Conservation (phyloP, 2,888 invertebrate genomes). For the Caenorhabditis uteleia region DNA sequence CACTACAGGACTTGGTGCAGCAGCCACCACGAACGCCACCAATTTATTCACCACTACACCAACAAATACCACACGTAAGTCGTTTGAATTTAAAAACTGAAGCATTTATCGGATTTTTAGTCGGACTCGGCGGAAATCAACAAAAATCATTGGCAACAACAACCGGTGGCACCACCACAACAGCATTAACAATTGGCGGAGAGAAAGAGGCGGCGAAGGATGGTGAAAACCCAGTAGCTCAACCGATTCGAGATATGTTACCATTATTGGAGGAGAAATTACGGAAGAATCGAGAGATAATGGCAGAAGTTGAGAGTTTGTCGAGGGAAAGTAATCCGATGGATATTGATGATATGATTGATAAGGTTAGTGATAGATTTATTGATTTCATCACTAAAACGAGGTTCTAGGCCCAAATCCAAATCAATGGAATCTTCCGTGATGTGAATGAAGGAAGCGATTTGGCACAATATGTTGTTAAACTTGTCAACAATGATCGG, state of each 20-base stretch:
- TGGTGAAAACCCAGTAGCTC: conserved; percentile 15
- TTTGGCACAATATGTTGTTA: conserved; percentile 2
- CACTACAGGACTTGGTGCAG: conserved; percentile 2
- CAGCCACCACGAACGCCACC: conserved; percentile 21
- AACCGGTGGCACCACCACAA: conserved; percentile 5
- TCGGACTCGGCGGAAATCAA: conserved; percentile 36
- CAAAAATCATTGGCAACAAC: conserved; percentile 7
- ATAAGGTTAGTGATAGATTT: conserved; percentile 11
- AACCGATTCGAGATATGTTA: conserved; percentile 21
- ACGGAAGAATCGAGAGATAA: conserved; percentile 32
- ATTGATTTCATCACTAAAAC: too few species aligned
- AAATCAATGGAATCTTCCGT: conserved; percentile 20
- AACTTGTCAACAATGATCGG: conserved; percentile 22
- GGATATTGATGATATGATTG: conserved; percentile 30
- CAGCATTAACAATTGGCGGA: not conserved
- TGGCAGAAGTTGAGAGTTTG: conserved; percentile 27
- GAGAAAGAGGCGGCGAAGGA: conserved; percentile 32
- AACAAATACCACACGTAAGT: conserved; percentile 8
- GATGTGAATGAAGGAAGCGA: conserved; percentile 10
- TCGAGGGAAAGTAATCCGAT: conserved; percentile 8
- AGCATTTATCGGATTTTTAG: conserved; percentile 6
- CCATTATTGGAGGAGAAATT: conserved; percentile 25
- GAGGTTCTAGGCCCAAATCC: conserved; percentile 11
- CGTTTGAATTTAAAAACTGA: not conserved
- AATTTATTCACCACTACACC: conserved; percentile 27